These are phyloP conservation scores for Phymorhynchus buccinoides DNA, from an alignment of 1,140 invertebrate species.

Conservation along the genomic window DNA sequence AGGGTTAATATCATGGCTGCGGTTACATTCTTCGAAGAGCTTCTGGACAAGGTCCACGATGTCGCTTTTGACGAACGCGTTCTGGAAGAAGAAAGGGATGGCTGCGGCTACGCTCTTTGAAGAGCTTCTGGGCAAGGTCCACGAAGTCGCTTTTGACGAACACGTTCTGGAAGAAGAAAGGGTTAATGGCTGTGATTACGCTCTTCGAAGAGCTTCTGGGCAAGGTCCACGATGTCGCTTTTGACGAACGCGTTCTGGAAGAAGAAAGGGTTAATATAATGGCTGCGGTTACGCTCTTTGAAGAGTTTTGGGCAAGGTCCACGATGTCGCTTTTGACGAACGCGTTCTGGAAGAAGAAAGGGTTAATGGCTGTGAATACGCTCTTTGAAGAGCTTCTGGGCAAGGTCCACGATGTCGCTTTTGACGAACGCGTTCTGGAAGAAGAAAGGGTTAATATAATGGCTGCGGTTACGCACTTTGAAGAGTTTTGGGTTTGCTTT, in stretches of 20 bases:
- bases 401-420: conserved; percentile 53
- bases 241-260: conserved; percentile 60
- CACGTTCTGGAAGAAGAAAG: conserved; percentile 50
- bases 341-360: conserved; percentile 49
- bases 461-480: no score
- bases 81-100: conserved; percentile 47
- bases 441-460: no score
- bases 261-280: no score
- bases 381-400: conserved; percentile 47
- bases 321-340: conserved; percentile 60
- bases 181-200: neutral
- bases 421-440: conserved; percentile 60
- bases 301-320: conserved; percentile 46
- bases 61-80: conserved; percentile 58
- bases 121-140: conserved; percentile 48
- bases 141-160: conserved; percentile 60
- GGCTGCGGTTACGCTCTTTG: no score
- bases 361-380: neutral
- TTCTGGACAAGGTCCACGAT: conserved; percentile 51
- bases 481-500: conserved; percentile 40
- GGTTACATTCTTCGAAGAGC: no score
- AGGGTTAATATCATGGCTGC: neutral
- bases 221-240: conserved; percentile 53
- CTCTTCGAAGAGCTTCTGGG: conserved; percentile 47
- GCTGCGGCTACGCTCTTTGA: no score